Evolutionary conservation across 1,140 invertebrate genomes (phyloP), one percentile per base, ranked within the genome.

Genomic region (Lepidostoma basale): DNA sequence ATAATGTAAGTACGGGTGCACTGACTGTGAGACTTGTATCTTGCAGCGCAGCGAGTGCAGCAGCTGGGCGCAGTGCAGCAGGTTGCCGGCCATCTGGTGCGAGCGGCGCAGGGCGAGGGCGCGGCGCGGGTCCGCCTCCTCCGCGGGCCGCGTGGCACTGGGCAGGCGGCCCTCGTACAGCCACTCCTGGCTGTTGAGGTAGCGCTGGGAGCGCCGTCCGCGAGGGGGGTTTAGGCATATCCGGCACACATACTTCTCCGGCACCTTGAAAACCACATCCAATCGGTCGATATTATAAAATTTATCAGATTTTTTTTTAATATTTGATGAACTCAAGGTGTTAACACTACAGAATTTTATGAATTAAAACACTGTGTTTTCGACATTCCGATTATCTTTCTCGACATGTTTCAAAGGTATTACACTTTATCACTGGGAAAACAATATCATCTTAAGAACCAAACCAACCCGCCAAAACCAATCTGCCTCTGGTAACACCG

Each of bases 201-300:
- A 94, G 28, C 88, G 88, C 76, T 86, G 87, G 0, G 89, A 90
- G 39, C 83, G 83, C 54, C 92, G 85, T 72, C 88, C 89, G 14
- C 87, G 85, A 39, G 84, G 84, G 5, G 95, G 92, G 85, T 94
- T 87, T 62, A 87, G 85, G 77, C 95, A 98, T 56, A 94, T 92
- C 62, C 86, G 89, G 79, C 95, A 97, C 39, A 96, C 87, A 78
- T 97, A 97, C 76, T 93, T 94, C 45, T 94, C 92, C 0, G 95
- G 94, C 9, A 96, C 92, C 77, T 95, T 86, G 9, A 45, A 45
- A n/a, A n/a, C n/a, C n/a, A n/a, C n/a, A n/a, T n/a, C n/a, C n/a
- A n/a, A 26, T 25, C 26, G 63, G 16, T 85, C 85, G n/a, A n/a
- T n/a, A n/a, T n/a, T n/a, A n/a, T n/a, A n/a, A n/a, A n/a, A n/a